Evolutionary conservation across 2,113 vertebrate species (phyloP), one percentile per base, ranked within the genome.

Genomic region (Salvator merianae): DNA sequence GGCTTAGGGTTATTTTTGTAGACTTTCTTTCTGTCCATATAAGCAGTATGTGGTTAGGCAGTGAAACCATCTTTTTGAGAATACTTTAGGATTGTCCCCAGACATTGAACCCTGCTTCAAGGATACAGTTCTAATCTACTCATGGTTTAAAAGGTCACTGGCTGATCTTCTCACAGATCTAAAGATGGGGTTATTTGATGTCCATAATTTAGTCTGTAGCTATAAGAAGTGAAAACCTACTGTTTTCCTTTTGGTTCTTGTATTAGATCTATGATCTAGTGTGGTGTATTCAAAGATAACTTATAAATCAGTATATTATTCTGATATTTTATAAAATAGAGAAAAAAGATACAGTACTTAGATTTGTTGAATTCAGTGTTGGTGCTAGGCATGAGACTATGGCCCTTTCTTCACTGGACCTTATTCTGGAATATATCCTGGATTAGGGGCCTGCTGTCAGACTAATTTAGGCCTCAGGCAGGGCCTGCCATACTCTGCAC

Each of bases 101-200:
- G 72, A 26, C 62, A 1, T 1, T 53, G 79, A 77, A 30, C 43
- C 59, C 68, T 70, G 7, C n/a, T 20, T 36, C 16, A 79, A 38
- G 34, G 72, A 55, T 0, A 84, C 43, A 79, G 16, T 24, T 77
- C 86, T 81, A 53, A 80, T 90, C 77, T 91, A 71, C 1, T 47
- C 72, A 4, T 89, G 24, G 72, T 90, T 87, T 87, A 34, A 90
- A 79, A 72, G 24, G 70, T 88, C 13, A 63, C 83, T 5, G 43
- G 66, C 59, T 90, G 82, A 71, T 87, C 66, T 82, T 88, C 59
- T 75, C 76, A 82, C 69, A 69, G 83, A 47, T 85, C 73, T 85
- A 75, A 84, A 90, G 74, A 38, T 76, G 68, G 66, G 84, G 7
- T 71, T 87, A 0, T 71, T 34, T 1, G 0, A 77, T 55, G 7